Percentiles rank a stretch among this genome's conserved stretches.
Evolutionary conservation across 2,797 vertebrate genomes (phyloP).

Genomic region (Girardinus metallicus): DNA sequence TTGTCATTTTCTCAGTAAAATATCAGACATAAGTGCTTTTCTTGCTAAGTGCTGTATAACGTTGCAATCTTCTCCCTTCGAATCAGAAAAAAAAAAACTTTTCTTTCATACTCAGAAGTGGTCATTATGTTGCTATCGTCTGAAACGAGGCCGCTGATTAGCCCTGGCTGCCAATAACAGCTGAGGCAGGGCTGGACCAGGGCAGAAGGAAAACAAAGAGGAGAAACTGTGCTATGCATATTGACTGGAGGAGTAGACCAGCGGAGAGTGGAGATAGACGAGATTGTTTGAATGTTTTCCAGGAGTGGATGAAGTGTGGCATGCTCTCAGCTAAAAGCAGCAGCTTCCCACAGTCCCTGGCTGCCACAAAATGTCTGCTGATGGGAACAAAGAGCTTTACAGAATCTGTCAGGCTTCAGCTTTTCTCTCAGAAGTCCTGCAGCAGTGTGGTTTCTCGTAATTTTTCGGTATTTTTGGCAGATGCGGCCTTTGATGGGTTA

Average conservation of each 20-base stretch:
- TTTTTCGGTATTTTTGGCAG: background rate
- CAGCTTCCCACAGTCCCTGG: slow-evolving; percentile 40
- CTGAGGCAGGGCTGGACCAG: background rate
- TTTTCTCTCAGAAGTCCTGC: background rate
- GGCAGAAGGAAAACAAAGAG: background rate
- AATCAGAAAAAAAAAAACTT: slow-evolving; percentile 23
- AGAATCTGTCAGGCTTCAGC: slow-evolving; percentile 9
- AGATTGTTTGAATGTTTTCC: slow-evolving; percentile 29
- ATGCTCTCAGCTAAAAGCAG: slow-evolving; percentile 35
- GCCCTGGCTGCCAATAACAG: slow-evolving; percentile 4
- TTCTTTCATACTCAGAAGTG: slow-evolving; percentile 21
- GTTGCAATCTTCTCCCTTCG: slow-evolving; percentile 19
- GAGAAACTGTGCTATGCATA: background rate
- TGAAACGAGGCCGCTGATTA: slow-evolving; percentile 28
- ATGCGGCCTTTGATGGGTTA: background rate
- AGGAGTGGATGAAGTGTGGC: slow-evolving; percentile 65
- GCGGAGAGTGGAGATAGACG: slow-evolving; percentile 1
- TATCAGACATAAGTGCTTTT: slow-evolving; percentile 31
- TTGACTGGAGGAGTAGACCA: slow-evolving; percentile 6
- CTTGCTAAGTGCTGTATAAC: slow-evolving; percentile 29
- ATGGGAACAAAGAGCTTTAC: slow-evolving; percentile 45
- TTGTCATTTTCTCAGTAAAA: slow-evolving; percentile 27
- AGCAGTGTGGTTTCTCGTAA: background rate
- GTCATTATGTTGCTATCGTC: slow-evolving; percentile 16
- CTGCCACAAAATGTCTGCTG: slow-evolving; percentile 39